Conservation (phyloP, 2,888 invertebrate genomes). For the Habroteleia sp. region DNA sequence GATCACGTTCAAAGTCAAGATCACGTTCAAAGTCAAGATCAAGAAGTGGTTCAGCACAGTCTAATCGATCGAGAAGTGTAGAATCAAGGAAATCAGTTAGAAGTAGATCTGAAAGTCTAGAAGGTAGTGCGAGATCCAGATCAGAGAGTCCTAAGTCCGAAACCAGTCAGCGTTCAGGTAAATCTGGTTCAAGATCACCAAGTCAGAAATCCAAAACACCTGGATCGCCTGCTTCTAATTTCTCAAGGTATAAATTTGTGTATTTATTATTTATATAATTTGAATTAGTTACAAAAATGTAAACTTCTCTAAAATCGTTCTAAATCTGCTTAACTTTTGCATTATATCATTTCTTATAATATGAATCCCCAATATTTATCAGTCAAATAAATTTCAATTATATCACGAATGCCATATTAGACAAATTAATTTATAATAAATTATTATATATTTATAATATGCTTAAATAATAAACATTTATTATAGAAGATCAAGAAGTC, state of each 20-base stretch:
- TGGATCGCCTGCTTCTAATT: slow-evolving; percentile 67
- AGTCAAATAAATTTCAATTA: too few species aligned
- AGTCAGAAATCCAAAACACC: slow-evolving; percentile 77
- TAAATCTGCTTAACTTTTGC: too few species aligned
- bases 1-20: too few species aligned
- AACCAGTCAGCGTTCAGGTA: slow-evolving; percentile 65
- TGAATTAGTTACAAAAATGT: not conserved
- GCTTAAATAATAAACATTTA: not conserved
- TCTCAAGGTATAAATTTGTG: slow-evolving; percentile 69
- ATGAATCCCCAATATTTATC: too few species aligned
- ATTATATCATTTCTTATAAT: too few species aligned
- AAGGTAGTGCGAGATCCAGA: slow-evolving; percentile 70
- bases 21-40: too few species aligned
- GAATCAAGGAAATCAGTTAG: slow-evolving; percentile 71
- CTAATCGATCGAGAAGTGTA: slow-evolving; percentile 75
- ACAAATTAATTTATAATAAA: not conserved
- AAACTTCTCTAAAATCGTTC: not conserved
- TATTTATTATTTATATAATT: slow-evolving; percentile 62
- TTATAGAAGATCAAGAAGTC: slow-evolving; percentile 76
- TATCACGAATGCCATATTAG: not conserved
- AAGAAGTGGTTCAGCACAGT: slow-evolving; percentile 72
- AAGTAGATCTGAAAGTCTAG: slow-evolving; percentile 71
- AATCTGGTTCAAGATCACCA: slow-evolving; percentile 74
- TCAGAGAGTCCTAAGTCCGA: slow-evolving; percentile 75
- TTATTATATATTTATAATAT: too few species aligned